phyloP scores from a whole-genome alignment of 2,797 vertebrate species.

The Prionace glauca region DNA sequence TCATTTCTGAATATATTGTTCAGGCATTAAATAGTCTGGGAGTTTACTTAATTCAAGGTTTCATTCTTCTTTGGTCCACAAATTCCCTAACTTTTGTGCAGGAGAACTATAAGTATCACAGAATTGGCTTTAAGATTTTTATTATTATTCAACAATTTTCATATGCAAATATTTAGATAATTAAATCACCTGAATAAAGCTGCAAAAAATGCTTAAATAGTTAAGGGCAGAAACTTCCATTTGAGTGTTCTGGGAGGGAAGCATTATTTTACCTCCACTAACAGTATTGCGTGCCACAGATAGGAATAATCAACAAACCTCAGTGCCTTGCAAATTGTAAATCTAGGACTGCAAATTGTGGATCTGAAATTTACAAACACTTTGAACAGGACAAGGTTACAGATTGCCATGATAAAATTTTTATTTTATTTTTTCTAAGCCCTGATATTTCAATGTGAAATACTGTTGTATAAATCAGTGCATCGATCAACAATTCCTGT shows the following conservation, averaged over 20 bases:
- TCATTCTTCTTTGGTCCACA: not conserved
- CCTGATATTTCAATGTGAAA: not conserved
- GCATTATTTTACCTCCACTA: not conserved
- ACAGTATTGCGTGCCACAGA: not conserved
- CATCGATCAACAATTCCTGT: not conserved
- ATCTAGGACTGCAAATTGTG: not conserved
- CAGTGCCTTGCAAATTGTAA: not conserved
- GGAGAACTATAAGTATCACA: not conserved
- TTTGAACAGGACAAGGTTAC: not conserved
- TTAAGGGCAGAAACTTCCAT: constrained; percentile 8
- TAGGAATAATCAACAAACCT: not conserved
- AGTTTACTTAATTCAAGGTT: not conserved
- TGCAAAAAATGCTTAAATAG: constrained; percentile 19
- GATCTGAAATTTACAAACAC: not conserved
- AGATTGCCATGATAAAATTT: not conserved
- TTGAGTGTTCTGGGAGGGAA: not conserved
- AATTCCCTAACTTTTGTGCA: not conserved
- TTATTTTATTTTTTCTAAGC: not conserved
- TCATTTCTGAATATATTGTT: not conserved
- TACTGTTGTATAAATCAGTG: not conserved
- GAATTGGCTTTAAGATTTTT: not conserved
- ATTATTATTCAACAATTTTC: not conserved
- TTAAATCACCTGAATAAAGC: not conserved
- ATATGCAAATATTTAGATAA: constrained; percentile 19
- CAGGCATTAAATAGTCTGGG: not conserved